These are phyloP conservation scores for Bicyclus anynana DNA, from an alignment of 1,140 invertebrate genomes.

Conservation along the genomic window DNA sequence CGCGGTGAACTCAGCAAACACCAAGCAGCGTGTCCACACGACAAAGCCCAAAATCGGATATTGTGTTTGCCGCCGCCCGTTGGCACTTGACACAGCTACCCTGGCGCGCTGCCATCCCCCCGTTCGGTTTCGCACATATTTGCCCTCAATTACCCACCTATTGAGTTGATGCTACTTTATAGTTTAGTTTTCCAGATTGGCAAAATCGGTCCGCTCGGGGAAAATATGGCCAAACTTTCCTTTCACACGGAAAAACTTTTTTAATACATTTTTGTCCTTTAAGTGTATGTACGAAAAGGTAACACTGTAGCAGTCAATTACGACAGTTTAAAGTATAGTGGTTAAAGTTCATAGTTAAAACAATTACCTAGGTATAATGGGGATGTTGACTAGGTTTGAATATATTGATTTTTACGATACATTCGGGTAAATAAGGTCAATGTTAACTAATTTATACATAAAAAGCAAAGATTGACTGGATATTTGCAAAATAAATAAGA, in stretches of 20 bases:
- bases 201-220: neutral
- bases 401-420: too few species aligned
- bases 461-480: too few species aligned
- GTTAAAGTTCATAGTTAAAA: too few species aligned
- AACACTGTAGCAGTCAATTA: too few species aligned
- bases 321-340: too few species aligned
- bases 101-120: slow-evolving; percentile 28
- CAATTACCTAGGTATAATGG: too few species aligned
- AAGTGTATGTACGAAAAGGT: neutral
- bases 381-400: too few species aligned
- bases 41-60: slow-evolving; percentile 31
- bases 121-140: slow-evolving; percentile 31
- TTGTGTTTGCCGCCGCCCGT: slow-evolving; percentile 27
- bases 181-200: neutral
- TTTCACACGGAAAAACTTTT: neutral
- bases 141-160: slow-evolving; percentile 29
- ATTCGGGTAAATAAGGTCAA: too few species aligned
- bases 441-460: too few species aligned
- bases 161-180: slow-evolving; percentile 26
- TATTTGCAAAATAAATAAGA: too few species aligned
- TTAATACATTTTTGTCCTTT: neutral
- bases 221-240: neutral
- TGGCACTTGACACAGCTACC: slow-evolving; percentile 22
- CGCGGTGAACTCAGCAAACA: slow-evolving; percentile 10
- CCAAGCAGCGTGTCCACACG: slow-evolving; percentile 10